Percentiles rank a stretch among this genome's conserved stretches.
Conservation (phyloP, 2,888 invertebrate species). For the Hesperia comma region DNA sequence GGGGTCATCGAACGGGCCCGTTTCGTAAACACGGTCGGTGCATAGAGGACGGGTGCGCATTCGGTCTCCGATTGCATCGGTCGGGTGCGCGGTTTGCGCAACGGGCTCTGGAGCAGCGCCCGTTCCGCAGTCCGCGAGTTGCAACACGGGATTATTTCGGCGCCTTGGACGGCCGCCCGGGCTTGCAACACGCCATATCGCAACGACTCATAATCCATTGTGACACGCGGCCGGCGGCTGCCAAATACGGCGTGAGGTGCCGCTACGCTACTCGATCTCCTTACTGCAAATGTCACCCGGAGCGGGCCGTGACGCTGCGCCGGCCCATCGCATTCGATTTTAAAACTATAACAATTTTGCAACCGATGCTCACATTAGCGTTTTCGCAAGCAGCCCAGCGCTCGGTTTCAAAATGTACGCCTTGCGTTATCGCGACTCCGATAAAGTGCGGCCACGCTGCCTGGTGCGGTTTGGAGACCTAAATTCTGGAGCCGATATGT, state of each 20-base stretch:
- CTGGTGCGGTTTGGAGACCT: conserved; percentile 76
- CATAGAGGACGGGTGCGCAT: conserved; percentile 61
- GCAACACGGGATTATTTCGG: conserved; percentile 83
- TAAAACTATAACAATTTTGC: conserved; percentile 83
- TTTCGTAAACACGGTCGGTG: conserved; percentile 62
- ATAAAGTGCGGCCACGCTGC: conserved; percentile 76
- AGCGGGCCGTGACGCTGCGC: conserved; percentile 43
- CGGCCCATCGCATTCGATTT: conserved; percentile 65
- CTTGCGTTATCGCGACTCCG: conserved; percentile 81
- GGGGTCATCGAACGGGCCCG: conserved; percentile 73
- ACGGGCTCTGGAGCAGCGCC: conserved; percentile 77
- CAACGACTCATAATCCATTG: conserved; percentile 79
- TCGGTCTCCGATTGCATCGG: conserved; percentile 59
- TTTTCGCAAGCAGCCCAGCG: conserved; percentile 84
- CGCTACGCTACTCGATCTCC: conserved; percentile 71
- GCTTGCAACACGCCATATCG: conserved; percentile 83
- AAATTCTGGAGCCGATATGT: conserved; percentile 56
- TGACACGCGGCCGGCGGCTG: conserved; percentile 73
- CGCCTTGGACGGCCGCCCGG: conserved; percentile 81
- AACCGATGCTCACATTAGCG: conserved; percentile 83
- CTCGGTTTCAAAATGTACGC: conserved; percentile 81
- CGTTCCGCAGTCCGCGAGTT: conserved; percentile 77
- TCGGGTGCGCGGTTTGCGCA: conserved; percentile 70
- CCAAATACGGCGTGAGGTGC: conserved; percentile 69
- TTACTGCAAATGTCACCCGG: conserved; percentile 56